Base-by-base conservation (phyloP, 2,797 vertebrate genomes). In the Phalloptychus januarius region DNA sequence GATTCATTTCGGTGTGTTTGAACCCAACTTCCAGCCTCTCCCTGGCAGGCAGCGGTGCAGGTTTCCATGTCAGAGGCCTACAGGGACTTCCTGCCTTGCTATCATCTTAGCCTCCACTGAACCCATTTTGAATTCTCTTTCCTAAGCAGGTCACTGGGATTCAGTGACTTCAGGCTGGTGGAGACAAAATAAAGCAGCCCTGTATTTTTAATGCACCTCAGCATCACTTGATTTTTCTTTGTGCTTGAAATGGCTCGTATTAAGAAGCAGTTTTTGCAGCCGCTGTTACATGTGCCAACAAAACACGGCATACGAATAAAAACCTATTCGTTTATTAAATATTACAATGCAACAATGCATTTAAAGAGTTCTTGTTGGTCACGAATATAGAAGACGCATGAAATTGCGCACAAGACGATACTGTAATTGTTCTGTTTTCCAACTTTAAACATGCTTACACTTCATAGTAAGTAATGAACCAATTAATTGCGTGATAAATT, bases 1-100 rank as follows among this genome's bases (percentile, higher is more conserved):
- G 74, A 85, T 1, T 74, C 10, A 70, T 38, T 70, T 74, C 25
- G 7, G 20, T 77, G 58, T 76, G 58, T 54, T 83, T 73, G 61
- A 74, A 80, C 78, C 80, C 31, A 83, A 85, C 77, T 67, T 69
- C 45, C 50, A 79, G 63, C 80, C 76, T 85, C 81, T 83, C 1
- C 15, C 74, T 87, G 79, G 78, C 87, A 91, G 79, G 63, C 44
- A 52, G 71, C 10, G 74, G 90, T 76, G 82, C 48, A 56, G 1
- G 48, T 87, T 79, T 86, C 82, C 63, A 83, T 86, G 89, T 84
- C 83, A 86, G 80, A 81, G 84, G 74, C 87, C 86, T 54, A 70
- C 76, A 81, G 82, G 80, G 75, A 84, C 63, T 7, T 75, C 69
- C 44, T 79, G 56, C 77, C 16, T 86, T 78, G 84, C 84, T 79